Conservation (phyloP, 92 coral and sea anemone genomes). For the Palythoa caribaeorum region DNA sequence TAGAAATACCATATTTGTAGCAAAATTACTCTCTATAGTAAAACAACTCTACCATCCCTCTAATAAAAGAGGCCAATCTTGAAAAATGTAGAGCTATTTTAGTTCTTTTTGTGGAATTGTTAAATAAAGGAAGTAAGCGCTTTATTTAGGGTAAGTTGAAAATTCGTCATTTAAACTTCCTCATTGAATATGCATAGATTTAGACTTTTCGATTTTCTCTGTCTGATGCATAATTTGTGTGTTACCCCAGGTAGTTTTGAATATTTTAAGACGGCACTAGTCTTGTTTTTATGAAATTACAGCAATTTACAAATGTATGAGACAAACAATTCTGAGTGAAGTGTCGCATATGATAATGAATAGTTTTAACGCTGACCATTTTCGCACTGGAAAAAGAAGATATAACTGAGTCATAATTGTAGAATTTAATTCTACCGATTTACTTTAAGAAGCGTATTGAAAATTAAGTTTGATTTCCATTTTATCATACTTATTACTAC, state of each 20-base stretch:
- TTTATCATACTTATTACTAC: neutral
- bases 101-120: constrained; percentile 26
- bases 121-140: constrained; percentile 34
- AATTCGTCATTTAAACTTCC: constrained; percentile 23
- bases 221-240: constrained; percentile 44
- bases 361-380: neutral
- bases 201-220: constrained; percentile 27
- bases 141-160: constrained; percentile 29
- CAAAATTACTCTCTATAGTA: neutral
- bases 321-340: neutral
- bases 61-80: constrained; percentile 3
- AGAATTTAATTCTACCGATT: constrained; percentile 7
- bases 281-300: neutral
- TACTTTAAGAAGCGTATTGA: constrained; percentile 1
- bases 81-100: constrained; percentile 9
- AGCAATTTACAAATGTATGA: neutral
- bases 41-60: neutral
- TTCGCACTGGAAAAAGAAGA: neutral
- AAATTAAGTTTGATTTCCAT: constrained; percentile 28
- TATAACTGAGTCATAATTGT: neutral
- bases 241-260: constrained; percentile 24
- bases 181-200: constrained; percentile 31
- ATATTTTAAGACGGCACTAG: constrained; percentile 14
- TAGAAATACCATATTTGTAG: neutral
- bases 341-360: neutral